Evolutionary conservation across 2,797 vertebrate species (phyloP).

Genomic region (Oophaga sylvatica): DNA sequence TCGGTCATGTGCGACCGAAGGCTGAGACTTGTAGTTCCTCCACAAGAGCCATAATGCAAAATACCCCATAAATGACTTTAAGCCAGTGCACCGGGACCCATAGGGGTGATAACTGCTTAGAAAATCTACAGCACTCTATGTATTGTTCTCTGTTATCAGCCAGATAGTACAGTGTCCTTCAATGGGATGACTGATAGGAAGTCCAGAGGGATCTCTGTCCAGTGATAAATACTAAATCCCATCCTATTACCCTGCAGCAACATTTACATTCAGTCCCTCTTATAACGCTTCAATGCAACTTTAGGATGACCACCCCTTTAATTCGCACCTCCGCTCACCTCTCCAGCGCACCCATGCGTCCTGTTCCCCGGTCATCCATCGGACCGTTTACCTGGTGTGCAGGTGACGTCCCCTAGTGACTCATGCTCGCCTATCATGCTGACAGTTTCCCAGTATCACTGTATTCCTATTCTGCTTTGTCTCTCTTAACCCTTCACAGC

Average conservation of each 20-base stretch:
- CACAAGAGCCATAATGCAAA: not conserved
- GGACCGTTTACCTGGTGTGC: not conserved
- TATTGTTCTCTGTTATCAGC: not conserved
- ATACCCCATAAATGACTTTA: not conserved
- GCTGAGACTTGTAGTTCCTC: not conserved
- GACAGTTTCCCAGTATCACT: not conserved
- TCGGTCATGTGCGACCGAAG: not conserved
- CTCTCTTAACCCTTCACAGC: not conserved
- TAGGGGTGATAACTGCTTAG: too few species aligned
- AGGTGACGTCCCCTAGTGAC: conserved; percentile 11
- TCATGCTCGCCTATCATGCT: not conserved
- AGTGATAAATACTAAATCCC: too few species aligned
- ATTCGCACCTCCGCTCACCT: not conserved
- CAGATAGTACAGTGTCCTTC: not conserved
- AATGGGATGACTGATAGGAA: not conserved
- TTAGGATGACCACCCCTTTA: not conserved
- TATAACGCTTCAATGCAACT: not conserved
- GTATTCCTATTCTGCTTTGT: not conserved
- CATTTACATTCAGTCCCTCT: not conserved
- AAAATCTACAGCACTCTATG: too few species aligned
- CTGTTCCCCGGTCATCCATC: not conserved
- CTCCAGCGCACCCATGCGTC: too few species aligned
- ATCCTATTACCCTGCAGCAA: not conserved
- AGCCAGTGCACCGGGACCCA: not conserved
- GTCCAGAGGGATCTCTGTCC: not conserved